Base-by-base conservation (phyloP, 2,888 invertebrate genomes). In the Heliconius ismenius region DNA sequence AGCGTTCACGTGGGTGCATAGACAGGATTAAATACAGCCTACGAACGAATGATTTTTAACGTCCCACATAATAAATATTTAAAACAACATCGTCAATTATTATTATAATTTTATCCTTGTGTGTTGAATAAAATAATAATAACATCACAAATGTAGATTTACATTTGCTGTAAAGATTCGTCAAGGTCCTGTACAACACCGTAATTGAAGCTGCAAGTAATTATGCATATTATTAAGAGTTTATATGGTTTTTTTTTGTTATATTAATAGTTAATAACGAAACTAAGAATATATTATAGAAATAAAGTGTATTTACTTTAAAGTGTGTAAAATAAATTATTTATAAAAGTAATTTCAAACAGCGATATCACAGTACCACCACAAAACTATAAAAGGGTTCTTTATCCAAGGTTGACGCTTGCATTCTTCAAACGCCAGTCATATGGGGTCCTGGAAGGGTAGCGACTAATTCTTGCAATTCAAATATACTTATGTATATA, bases 1-100 rank as follows among this genome's bases (percentile, higher is more conserved):
- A 92, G 92, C 80, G 84, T 81, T 75, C 72, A 86, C 86, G 93
- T 92, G 91, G 92, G 93, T 86, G 89, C 86, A 87, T 87, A 90
- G 90, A 83, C 81, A 75, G 75, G 79, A 75, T 78, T 80, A 79
- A 79, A 81, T 80, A 80, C 74, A 88, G 87, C 91, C 88, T 88
- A 79, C 80, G 76, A 83, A 84, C 80, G 82, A 85, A 89, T 90
- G 84, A 82, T 75, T 77, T 82, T 83, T 83, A 85, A 86, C 82
- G 82, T 81, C 84, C 83, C 77, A 84, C 87, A 85, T 85, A 84
- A 60, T 43, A 58, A 70, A 54, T 70, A 70, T 58, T n/a, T 70
- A 32, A 58, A 32, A 32, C 39, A 39, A 73, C 26, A 60, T 85
- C 80, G 86, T 86, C 75, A 13, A 32, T 77, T 74, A 67, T 74